Evolutionary conservation across 1,140 invertebrate genomes (phyloP).

Genomic region (Heliconius hewitsoni): DNA sequence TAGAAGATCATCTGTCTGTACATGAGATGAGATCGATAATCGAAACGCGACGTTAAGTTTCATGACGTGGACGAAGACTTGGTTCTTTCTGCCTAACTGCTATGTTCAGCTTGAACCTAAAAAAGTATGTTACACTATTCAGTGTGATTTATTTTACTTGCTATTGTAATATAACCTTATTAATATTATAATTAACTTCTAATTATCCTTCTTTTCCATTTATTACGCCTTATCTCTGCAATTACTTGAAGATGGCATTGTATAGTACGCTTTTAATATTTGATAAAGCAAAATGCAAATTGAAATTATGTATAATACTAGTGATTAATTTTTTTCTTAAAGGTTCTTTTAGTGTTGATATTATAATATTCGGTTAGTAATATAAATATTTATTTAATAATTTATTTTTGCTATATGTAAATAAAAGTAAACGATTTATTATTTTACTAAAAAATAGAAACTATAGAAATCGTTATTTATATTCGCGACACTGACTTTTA

Average conservation of each 20-base stretch:
- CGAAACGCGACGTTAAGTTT: too few species aligned
- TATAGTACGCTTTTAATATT: neutral
- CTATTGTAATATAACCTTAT: neutral
- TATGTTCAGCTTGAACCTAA: too few species aligned
- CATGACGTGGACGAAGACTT: too few species aligned
- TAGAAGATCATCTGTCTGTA: neutral
- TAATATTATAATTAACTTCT: neutral
- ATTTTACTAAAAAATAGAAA: neutral
- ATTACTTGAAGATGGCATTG: neutral
- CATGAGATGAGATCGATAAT: too few species aligned
- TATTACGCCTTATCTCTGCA: neutral
- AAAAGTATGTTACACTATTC: too few species aligned
- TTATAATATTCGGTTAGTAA: too few species aligned
- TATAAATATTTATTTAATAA: too few species aligned
- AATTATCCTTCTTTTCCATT: neutral
- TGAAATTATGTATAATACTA: neutral
- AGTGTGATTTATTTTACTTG: neutral
- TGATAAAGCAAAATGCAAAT: neutral
- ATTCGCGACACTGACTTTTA: neutral
- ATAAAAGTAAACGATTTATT: neutral
- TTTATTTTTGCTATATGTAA: neutral
- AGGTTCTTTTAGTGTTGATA: neutral
- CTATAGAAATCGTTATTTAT: slow-evolving; percentile 15
- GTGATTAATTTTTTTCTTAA: neutral
- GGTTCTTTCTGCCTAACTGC: too few species aligned